Conservation (phyloP, 2,113 vertebrate species). For the Mesoclemmys tuberculata region DNA sequence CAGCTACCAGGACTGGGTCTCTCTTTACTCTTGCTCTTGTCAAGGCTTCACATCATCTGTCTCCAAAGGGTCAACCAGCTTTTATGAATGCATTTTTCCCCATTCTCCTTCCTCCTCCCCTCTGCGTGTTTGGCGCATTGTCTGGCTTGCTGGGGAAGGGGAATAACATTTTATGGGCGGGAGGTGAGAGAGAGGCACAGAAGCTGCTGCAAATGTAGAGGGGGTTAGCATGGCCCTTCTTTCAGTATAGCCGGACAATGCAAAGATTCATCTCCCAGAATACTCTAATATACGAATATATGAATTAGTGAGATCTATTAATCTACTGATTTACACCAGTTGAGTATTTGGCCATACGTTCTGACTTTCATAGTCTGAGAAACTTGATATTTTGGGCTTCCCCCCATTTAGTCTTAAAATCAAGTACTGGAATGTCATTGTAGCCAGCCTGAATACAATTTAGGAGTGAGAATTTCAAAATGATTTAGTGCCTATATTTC, state of each 20-base stretch:
- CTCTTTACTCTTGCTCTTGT: not conserved
- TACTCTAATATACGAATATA: no score
- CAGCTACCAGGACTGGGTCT: not conserved
- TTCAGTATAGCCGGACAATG: not conserved
- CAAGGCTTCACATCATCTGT: not conserved
- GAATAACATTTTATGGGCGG: no score
- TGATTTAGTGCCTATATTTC: not conserved
- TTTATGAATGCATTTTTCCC: not conserved
- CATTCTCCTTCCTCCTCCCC: not conserved
- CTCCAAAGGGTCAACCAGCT: not conserved
- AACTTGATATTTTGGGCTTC: not conserved
- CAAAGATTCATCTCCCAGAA: not conserved
- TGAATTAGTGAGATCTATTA: not conserved
- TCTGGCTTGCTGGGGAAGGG: not conserved
- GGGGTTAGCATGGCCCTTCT: not conserved
- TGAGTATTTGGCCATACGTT: not conserved
- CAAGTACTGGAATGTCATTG: not conserved
- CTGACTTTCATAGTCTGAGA: not conserved
- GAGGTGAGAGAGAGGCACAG: not conserved
- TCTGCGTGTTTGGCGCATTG: not conserved
- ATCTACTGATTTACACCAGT: not conserved
- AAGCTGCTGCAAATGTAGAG: not conserved
- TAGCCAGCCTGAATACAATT: not conserved
- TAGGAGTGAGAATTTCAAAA: not conserved
- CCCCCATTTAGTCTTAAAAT: not conserved